phyloP scores from a whole-genome alignment of 2,113 vertebrate genomes.

The Mobula hypostoma region DNA sequence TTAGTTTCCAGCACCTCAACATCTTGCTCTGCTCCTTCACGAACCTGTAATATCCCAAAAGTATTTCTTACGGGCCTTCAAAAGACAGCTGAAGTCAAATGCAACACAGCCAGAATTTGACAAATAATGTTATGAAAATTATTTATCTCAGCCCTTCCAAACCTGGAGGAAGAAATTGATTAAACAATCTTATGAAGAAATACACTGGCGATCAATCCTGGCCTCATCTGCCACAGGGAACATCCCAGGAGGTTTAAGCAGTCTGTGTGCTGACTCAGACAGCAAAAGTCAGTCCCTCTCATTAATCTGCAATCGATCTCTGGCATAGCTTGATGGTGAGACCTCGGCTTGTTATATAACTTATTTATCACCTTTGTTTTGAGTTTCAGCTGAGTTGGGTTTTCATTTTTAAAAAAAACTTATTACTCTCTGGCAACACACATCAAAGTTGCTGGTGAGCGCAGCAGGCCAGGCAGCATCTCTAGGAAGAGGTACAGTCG shows the following conservation, averaged over 20 bases:
- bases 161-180: slow-evolving; percentile 16
- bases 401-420: not conserved
- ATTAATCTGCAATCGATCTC: slow-evolving; percentile 23
- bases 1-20: too few relatives aligned
- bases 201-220: slow-evolving; percentile 7
- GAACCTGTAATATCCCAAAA: too few relatives aligned
- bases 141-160: not conserved
- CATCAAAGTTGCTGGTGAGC: too few relatives aligned
- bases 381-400: not conserved
- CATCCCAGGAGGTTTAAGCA: not conserved
- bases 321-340: not conserved
- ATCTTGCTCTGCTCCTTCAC: not conserved
- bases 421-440: too few relatives aligned
- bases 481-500: too few relatives aligned
- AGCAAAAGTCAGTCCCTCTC: not conserved
- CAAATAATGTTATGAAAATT: slow-evolving; percentile 25
- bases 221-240: not conserved
- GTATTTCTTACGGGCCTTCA: not conserved
- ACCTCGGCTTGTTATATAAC: not conserved
- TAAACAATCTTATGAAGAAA: slow-evolving; percentile 28
- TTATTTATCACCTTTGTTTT: not conserved
- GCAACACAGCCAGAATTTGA: not conserved
- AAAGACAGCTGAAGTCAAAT: not conserved
- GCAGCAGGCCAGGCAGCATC: too few relatives aligned
- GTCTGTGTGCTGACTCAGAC: not conserved